Evolutionary conservation across 1,140 invertebrate species (phyloP).

Genomic region (Cotesia vestalis): DNA sequence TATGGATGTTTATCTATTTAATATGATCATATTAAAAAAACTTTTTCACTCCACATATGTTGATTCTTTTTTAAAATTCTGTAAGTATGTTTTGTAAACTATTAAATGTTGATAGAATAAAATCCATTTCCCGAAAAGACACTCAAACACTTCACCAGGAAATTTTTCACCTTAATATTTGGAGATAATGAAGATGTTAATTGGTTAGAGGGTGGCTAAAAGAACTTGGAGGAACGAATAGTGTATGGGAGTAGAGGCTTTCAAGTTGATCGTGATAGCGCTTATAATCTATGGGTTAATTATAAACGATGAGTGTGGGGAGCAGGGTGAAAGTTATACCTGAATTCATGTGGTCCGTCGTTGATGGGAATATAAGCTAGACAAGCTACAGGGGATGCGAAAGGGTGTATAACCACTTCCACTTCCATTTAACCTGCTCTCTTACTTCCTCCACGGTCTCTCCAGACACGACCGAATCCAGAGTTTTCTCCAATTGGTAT

Average conservation of each 20-base stretch:
- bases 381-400: slow-evolving; percentile 17
- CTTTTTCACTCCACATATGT: no score
- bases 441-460: background rate
- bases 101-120: no score
- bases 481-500: no score
- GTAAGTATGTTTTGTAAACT: no score
- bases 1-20: no score
- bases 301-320: slow-evolving; percentile 29
- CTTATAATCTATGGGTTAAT: slow-evolving; percentile 36
- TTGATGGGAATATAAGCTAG: slow-evolving; percentile 31
- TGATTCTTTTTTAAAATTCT: no score
- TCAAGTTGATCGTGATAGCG: slow-evolving; percentile 27
- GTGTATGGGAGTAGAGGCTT: background rate
- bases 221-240: background rate
- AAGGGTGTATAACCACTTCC: slow-evolving; percentile 14
- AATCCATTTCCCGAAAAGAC: no score
- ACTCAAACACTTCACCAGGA: no score
- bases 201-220: slow-evolving; percentile 25
- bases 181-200: slow-evolving; percentile 30
- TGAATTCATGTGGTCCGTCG: slow-evolving; percentile 8
- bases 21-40: no score
- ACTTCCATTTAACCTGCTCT: slow-evolving; percentile 1
- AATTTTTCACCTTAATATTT: background rate
- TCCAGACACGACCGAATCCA: background rate
- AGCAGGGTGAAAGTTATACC: slow-evolving; percentile 29